A percentile compares a stretch with the other conserved stretches of the same genome.
Evolutionary conservation across 1,140 invertebrate species (phyloP).

Genomic region (Antheraea pernyi): DNA sequence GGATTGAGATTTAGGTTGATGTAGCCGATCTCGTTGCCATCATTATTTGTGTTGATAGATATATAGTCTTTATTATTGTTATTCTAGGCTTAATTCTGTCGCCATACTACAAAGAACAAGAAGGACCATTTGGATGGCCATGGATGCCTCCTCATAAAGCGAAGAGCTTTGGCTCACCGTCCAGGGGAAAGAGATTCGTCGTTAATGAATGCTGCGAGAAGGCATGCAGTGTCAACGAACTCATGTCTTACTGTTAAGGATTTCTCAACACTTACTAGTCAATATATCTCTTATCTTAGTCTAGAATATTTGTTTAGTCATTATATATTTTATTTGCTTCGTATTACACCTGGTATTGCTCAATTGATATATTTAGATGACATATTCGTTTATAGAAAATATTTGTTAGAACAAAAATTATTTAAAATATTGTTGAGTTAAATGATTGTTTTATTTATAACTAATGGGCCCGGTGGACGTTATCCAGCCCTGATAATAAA

Average conservation of each 20-base stretch:
- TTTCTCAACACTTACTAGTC: not conserved
- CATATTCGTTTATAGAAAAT: not conserved
- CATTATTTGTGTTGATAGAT: not conserved
- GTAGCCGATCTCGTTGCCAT: too few relatives aligned
- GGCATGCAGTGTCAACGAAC: constrained; percentile 54
- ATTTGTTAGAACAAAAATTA: not conserved
- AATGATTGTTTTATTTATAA: not conserved
- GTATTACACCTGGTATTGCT: not conserved
- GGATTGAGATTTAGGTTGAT: too few relatives aligned
- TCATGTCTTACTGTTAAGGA: constrained; percentile 48
- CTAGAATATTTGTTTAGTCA: not conserved
- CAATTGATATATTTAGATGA: not conserved
- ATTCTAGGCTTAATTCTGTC: constrained; percentile 40
- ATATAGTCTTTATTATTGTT: not conserved
- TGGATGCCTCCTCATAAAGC: constrained; percentile 47
- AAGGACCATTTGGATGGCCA: constrained; percentile 31
- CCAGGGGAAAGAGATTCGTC: constrained; percentile 49
- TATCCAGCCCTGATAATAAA: too few relatives aligned
- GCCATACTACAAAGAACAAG: constrained; percentile 45
- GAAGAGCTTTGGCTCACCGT: constrained; percentile 29
- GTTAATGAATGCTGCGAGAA: constrained; percentile 69
- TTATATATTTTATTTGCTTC: not conserved
- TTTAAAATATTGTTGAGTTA: not conserved
- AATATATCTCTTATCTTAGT: not conserved
- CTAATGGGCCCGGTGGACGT: too few relatives aligned